These are phyloP conservation scores for Hipposideros larvatus DNA, from an alignment of 2,797 vertebrate species.

Conservation along the genomic window DNA sequence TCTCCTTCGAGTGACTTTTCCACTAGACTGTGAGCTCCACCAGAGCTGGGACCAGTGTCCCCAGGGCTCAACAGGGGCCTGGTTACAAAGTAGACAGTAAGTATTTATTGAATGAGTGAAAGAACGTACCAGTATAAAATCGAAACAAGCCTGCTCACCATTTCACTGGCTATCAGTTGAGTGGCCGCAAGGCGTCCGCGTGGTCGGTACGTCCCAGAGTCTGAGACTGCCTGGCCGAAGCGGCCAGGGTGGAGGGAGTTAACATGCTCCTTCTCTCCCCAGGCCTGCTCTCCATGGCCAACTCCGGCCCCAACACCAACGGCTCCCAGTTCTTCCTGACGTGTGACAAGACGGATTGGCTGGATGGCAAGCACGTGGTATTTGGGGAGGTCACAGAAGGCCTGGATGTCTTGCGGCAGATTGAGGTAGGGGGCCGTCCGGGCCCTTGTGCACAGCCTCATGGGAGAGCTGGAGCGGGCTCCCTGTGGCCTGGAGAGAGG, in stretches of 20 bases:
- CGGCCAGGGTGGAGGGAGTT: background rate
- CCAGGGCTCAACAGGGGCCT: background rate
- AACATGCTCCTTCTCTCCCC: accelerated
- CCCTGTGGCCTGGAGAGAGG: background rate
- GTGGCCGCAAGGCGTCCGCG: background rate
- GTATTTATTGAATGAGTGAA: background rate
- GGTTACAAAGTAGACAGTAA: background rate
- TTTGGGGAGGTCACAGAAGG: constrained; percentile 97
- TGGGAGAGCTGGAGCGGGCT: background rate
- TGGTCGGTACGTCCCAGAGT: background rate
- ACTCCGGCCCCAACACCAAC: constrained; percentile 94
- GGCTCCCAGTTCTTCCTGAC: constrained; percentile 98
- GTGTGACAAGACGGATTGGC: constrained; percentile 96
- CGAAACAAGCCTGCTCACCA: background rate
- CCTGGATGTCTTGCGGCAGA: constrained; percentile 94
- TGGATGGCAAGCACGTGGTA: constrained; percentile 97
- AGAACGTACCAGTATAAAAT: background rate
- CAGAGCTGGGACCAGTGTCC: background rate
- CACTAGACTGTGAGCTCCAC: background rate
- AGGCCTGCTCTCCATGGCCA: constrained; percentile 96
- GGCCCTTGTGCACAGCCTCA: background rate
- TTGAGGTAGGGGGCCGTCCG: constrained; percentile 90
- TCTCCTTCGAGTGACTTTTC: background rate
- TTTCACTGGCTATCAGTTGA: background rate
- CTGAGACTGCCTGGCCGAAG: background rate